phyloP scores from a whole-genome alignment of 2,113 vertebrate genomes.

The Acinonyx jubatus region DNA sequence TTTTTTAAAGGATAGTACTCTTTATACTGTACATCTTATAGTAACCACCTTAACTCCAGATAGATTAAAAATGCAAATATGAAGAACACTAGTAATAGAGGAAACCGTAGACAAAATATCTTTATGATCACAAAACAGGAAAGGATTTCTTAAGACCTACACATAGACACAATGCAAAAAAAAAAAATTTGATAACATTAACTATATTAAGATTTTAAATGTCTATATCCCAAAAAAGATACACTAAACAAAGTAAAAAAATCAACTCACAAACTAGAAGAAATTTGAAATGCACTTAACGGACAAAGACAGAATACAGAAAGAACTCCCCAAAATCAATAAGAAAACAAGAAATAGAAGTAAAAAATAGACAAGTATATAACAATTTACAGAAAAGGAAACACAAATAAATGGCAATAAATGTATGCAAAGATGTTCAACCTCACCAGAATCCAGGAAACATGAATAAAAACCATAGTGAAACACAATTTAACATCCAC shows the following conservation, averaged over 20 bases:
- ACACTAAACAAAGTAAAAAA: background rate
- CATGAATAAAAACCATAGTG: background rate
- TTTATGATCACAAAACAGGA: constrained; percentile 7
- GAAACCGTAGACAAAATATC: background rate
- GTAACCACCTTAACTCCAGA: background rate
- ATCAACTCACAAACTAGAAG: background rate
- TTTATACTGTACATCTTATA: background rate
- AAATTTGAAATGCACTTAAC: background rate
- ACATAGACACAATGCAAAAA: background rate
- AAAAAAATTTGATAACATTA: background rate
- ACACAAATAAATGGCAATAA: background rate
- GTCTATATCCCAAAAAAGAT: background rate
- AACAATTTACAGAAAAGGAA: background rate
- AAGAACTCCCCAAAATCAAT: background rate
- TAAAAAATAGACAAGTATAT: background rate
- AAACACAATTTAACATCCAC: background rate
- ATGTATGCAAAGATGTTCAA: background rate
- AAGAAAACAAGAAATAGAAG: constrained; percentile 23
- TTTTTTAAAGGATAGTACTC: background rate
- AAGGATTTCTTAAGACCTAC: background rate
- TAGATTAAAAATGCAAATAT: background rate
- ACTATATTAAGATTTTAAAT: background rate
- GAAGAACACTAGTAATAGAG: background rate
- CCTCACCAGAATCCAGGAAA: background rate
- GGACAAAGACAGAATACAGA: background rate